Evolutionary conservation across 2,797 vertebrate genomes (phyloP).

Genomic region (Dendrocincla tyrannina): DNA sequence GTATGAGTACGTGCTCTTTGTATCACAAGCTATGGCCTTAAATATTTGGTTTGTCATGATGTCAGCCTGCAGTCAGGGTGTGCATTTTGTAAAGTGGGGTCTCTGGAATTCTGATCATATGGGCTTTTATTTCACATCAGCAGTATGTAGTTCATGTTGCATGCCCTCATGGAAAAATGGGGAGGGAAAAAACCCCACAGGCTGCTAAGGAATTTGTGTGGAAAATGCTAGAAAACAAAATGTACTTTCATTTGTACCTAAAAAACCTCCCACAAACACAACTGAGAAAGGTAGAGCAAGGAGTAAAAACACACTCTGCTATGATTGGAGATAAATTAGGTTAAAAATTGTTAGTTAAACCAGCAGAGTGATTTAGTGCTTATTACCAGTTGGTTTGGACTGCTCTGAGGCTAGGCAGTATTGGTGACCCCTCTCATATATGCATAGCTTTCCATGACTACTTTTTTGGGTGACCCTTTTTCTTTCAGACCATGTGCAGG

Average conservation of each 20-base stretch:
- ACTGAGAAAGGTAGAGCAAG: background rate
- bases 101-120: background rate
- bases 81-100: background rate
- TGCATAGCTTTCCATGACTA: accelerated
- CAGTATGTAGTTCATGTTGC: background rate
- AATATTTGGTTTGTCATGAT: background rate
- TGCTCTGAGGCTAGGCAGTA: background rate
- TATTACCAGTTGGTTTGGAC: background rate
- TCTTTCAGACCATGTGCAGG: background rate
- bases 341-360: background rate
- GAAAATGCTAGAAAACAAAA: background rate
- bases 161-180: background rate
- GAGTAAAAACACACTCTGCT: background rate
- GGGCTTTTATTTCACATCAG: background rate
- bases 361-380: background rate
- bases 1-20: background rate
- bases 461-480: background rate
- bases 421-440: background rate
- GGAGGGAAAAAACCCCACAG: accelerated
- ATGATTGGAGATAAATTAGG: background rate
- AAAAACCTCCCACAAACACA: background rate
- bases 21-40: background rate
- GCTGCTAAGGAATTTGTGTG: background rate
- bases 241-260: background rate
- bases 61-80: background rate